Evolutionary conservation across 64 coral and sea anemone species (phyloP).

Genomic region (Astreopora myriophthalma): DNA sequence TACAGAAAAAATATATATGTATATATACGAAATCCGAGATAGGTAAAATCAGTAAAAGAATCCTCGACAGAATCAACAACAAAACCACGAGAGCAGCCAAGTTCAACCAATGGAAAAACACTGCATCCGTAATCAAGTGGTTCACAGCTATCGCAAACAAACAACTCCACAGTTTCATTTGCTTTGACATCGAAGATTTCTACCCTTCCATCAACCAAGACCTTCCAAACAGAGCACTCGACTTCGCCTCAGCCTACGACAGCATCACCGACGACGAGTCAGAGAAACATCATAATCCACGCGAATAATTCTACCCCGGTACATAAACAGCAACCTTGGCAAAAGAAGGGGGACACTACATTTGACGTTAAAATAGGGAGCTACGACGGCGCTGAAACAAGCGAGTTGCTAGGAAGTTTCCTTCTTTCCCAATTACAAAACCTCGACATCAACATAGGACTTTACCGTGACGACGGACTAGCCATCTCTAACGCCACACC

Average conservation of each 20-base stretch:
- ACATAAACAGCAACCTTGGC: constrained; percentile 4
- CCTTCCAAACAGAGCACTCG: constrained; percentile 16
- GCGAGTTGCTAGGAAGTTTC: constrained; percentile 31
- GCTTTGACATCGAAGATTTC: constrained; percentile 40
- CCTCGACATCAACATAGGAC: too few species aligned
- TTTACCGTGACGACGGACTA: too few species aligned
- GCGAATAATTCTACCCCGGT: constrained; percentile 23
- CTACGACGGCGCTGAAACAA: constrained; percentile 32
- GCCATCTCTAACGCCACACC: too few species aligned
- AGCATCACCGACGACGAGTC: constrained; percentile 10
- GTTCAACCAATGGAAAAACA: too few species aligned
- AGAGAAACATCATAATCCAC: constrained; percentile 24
- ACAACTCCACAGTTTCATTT: constrained; percentile 6
- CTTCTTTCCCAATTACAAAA: too few species aligned
- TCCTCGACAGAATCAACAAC: too few species aligned
- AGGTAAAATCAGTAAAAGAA: too few species aligned
- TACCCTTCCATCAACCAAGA: constrained; percentile 1
- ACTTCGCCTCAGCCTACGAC: constrained; percentile 44
- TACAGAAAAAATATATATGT: too few species aligned
- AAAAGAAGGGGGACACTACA: constrained; percentile 11
- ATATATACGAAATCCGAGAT: too few species aligned
- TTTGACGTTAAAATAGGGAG: constrained; percentile 54
- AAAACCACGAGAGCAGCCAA: too few species aligned
- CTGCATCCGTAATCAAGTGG: constrained; percentile 2
- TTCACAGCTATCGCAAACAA: constrained; percentile 1